These are phyloP conservation scores for Antrozous pallidus DNA, from an alignment of 2,797 vertebrate species.

Conservation along the genomic window DNA sequence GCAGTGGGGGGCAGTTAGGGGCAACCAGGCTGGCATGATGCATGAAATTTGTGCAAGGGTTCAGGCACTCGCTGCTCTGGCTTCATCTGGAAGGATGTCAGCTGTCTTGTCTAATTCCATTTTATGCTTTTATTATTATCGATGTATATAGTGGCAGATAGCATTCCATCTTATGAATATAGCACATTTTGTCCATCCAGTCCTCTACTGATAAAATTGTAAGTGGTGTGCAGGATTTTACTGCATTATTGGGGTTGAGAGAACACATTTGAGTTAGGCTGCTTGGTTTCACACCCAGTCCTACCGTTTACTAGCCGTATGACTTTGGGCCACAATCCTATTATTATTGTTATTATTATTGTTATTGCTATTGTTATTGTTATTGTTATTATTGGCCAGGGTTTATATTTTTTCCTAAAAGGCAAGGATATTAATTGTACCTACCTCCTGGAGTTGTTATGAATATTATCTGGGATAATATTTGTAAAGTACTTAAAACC, in stretches of 20 bases:
- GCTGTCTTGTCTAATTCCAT: too few relatives aligned
- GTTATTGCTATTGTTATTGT: too few relatives aligned
- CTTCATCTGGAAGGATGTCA: fast-evolving
- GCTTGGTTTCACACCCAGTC: not conserved
- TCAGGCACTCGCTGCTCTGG: fast-evolving
- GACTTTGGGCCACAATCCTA: not conserved
- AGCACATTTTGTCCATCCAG: not conserved
- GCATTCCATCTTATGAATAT: not conserved
- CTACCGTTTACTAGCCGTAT: not conserved
- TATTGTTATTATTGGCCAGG: not conserved
- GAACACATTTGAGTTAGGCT: not conserved
- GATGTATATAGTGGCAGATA: not conserved
- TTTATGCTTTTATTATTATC: too few relatives aligned
- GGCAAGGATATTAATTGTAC: not conserved
- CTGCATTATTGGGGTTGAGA: not conserved
- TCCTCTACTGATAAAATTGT: not conserved
- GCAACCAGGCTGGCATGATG: too few relatives aligned
- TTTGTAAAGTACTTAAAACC: not conserved
- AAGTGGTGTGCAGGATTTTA: not conserved
- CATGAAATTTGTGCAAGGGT: too few relatives aligned
- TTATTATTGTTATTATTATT: not conserved
- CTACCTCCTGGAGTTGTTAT: not conserved
- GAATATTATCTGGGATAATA: not conserved
- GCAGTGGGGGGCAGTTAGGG: too few relatives aligned
- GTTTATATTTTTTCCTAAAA: not conserved